Percentiles rank a stretch among this genome's conserved stretches.
Conservation (phyloP, 2,113 vertebrate genomes). For the Marmota monax region DNA sequence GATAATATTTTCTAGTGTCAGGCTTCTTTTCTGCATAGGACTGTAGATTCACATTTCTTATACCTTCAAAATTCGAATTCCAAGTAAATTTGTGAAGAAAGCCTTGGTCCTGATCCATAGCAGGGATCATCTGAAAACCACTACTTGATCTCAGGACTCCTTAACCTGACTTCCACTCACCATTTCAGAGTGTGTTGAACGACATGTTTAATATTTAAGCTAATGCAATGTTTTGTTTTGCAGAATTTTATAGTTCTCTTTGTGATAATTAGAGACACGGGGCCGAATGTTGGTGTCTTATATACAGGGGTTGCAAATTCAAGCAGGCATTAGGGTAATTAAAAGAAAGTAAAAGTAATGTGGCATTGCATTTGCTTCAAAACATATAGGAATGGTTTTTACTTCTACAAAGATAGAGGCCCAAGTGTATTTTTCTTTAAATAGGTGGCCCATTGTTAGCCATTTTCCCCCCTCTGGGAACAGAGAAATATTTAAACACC, state of each 20-base stretch:
- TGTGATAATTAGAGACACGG: neutral
- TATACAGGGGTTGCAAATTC: neutral
- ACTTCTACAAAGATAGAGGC: neutral
- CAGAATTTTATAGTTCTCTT: neutral
- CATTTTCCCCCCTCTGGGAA: neutral
- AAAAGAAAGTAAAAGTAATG: neutral
- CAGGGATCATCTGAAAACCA: neutral
- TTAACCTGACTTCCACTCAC: neutral
- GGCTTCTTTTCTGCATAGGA: neutral
- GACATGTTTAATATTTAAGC: neutral
- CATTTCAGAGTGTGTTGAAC: neutral
- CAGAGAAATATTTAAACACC: neutral
- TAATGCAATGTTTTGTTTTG: slow-evolving; percentile 7
- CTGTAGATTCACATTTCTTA: neutral
- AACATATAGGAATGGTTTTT: neutral
- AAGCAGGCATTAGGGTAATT: neutral
- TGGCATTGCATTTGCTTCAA: neutral
- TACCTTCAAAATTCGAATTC: neutral
- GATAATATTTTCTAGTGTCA: slow-evolving; percentile 12
- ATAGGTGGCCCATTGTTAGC: neutral
- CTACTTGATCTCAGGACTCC: neutral
- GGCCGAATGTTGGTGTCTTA: neutral
- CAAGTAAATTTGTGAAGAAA: neutral
- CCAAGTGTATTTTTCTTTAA: neutral
- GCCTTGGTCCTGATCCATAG: neutral